Conservation (phyloP, 2,797 vertebrate species). For the Aotus griseimembra region DNA sequence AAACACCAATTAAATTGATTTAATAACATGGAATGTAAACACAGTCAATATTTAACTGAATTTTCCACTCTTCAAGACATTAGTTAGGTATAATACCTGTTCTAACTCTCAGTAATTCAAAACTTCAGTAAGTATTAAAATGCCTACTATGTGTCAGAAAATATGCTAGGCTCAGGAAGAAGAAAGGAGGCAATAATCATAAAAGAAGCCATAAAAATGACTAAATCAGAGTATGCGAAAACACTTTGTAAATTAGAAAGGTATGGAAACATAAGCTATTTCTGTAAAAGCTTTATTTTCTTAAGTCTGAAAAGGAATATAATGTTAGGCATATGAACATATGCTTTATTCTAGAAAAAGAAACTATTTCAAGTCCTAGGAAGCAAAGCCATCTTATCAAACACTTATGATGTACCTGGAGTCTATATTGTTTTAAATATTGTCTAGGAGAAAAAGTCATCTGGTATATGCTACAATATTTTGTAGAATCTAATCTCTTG, state of each 20-base stretch:
- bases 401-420: neutral
- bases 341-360: neutral
- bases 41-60: neutral
- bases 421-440: slow-evolving; percentile 46
- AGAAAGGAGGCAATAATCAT: neutral
- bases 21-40: neutral
- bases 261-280: neutral
- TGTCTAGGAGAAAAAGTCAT: slow-evolving; percentile 29
- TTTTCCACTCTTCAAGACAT: neutral
- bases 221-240: neutral
- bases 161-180: neutral
- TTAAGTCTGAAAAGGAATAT: neutral
- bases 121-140: neutral
- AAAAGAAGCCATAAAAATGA: neutral
- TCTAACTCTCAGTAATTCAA: slow-evolving; percentile 12
- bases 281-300: neutral
- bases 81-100: neutral
- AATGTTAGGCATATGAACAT: neutral
- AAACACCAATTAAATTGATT: neutral
- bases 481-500: neutral
- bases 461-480: neutral
- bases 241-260: neutral
- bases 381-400: neutral
- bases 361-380: neutral
- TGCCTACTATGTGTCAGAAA: neutral